Evolutionary conservation across 2,888 invertebrate species (phyloP).

Genomic region (Baronia brevicornis): DNA sequence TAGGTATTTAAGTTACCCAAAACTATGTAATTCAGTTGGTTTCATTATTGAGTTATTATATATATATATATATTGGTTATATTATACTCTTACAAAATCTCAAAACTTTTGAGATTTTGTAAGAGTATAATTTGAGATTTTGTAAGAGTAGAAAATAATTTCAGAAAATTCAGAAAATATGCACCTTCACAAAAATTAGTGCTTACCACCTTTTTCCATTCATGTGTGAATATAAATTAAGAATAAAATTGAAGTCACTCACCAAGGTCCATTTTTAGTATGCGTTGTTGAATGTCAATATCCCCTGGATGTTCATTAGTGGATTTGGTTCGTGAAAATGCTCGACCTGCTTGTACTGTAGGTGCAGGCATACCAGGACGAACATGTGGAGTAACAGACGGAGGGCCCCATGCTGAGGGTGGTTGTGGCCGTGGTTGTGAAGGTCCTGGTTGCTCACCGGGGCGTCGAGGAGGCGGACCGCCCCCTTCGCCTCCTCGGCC

Average conservation of each 20-base stretch:
- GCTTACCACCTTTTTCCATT: too few relatives aligned
- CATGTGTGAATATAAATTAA: constrained; percentile 1
- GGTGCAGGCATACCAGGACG: constrained; percentile 48
- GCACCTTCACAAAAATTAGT: too few relatives aligned
- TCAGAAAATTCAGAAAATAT: too few relatives aligned
- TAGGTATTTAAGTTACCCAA: too few relatives aligned
- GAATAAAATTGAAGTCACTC: constrained; percentile 16
- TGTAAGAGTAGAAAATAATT: too few relatives aligned
- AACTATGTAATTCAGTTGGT: too few relatives aligned
- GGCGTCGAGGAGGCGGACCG: constrained; percentile 27
- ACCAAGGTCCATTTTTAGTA: constrained; percentile 48
- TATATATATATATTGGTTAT: too few relatives aligned
- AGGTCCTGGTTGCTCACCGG: constrained; percentile 27
- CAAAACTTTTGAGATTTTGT: too few relatives aligned
- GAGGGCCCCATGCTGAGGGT: constrained; percentile 58
- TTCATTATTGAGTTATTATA: too few relatives aligned
- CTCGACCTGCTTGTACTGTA: constrained; percentile 42
- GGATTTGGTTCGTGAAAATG: constrained; percentile 46
- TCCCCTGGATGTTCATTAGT: constrained; percentile 59
- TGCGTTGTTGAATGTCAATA: constrained; percentile 50
- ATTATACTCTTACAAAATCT: too few relatives aligned
- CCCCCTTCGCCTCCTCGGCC: constrained; percentile 38
- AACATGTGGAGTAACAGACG: constrained; percentile 42
- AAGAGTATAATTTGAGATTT: too few relatives aligned
- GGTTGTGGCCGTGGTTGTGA: constrained; percentile 50